Evolutionary conservation across 2,113 vertebrate genomes (phyloP), one percentile per base, ranked within the genome.

Genomic region (Pelmatolapia mariae): DNA sequence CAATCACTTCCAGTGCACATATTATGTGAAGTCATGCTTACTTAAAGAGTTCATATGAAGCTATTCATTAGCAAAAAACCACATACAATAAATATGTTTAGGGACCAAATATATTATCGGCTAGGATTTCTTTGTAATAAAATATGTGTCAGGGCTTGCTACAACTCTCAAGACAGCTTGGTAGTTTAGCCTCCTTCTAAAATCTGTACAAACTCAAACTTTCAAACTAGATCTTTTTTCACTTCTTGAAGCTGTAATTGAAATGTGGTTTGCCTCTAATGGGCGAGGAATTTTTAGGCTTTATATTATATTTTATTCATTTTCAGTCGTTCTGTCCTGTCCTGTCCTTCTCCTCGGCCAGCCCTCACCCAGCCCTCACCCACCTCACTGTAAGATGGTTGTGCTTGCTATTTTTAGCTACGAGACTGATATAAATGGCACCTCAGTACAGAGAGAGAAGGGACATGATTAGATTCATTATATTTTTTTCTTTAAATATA

Each of bases 361-460:
- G 19, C 89, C 83, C 91, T 59, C 82, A 59, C 78, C 81, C 89
- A 82, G 76, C 82, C 38, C 52, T 61, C 89, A 76, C 91, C 78
- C 87, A 84, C 81, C 24, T 86, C 45, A 57, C 91, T 93, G 71
- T 93, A 90, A 73, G 83, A 94, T 91, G 94, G 92, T 87, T 95
- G 92, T 86, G 92, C 92, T 81, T 93, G 89, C 92, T 96, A 96
- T 94, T 96, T 95, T 92, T 95, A 96, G 91, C 89, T n/a, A 18
- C 36, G 83, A 81, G 90, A 85, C 87, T 63, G 80, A 95, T 95
- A 95, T 95, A 95, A 94, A 95, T 93, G 95, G 89, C 80, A 91
- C 87, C 89, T 91, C 66, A 66, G 88, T 86, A 50, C 73, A 81
- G 87, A 86, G 88, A 86, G 89, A 82, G 87, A 78, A 31, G 88